Evolutionary conservation across 1,140 invertebrate species (phyloP).

Genomic region (Drepana arcuata): DNA sequence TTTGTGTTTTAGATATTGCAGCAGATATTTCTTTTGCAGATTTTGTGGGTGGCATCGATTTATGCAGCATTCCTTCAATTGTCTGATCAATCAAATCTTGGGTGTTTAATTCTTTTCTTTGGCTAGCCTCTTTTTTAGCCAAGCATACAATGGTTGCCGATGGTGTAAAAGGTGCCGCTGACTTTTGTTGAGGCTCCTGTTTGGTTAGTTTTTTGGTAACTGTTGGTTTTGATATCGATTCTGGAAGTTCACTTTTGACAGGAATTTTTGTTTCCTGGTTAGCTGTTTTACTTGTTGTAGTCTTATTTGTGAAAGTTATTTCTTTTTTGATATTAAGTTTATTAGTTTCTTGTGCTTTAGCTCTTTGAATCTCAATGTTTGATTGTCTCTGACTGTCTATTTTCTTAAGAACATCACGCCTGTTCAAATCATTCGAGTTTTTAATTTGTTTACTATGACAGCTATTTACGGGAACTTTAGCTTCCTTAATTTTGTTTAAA

Average conservation of each 20-base stretch:
- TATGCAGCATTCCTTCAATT: slow-evolving; percentile 55
- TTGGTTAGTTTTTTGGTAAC: slow-evolving; percentile 17
- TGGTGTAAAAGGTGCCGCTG: slow-evolving; percentile 1
- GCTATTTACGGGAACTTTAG: slow-evolving; percentile 36
- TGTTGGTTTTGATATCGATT: slow-evolving; percentile 13
- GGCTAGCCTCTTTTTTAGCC: slow-evolving; percentile 19
- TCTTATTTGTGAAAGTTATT: slow-evolving; percentile 36
- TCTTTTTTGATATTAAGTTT: slow-evolving; percentile 32
- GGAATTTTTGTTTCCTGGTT: slow-evolving; percentile 14
- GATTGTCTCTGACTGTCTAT: slow-evolving; percentile 57
- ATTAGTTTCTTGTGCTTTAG: slow-evolving; percentile 31
- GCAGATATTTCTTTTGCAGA: slow-evolving; percentile 10
- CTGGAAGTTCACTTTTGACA: slow-evolving; percentile 10
- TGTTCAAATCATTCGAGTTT: slow-evolving; percentile 60
- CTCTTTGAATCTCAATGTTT: slow-evolving; percentile 22
- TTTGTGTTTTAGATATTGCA: not conserved
- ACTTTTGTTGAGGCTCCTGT: slow-evolving; percentile 12
- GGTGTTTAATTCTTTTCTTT: slow-evolving; percentile 42
- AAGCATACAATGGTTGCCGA: slow-evolving; percentile 9
- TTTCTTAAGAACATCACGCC: slow-evolving; percentile 55
- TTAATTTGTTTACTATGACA: slow-evolving; percentile 58
- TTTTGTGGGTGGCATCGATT: slow-evolving; percentile 22
- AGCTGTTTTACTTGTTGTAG: slow-evolving; percentile 1
- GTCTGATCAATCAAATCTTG: slow-evolving; percentile 61
- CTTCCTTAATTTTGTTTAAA: slow-evolving; percentile 60